phyloP scores from a whole-genome alignment of 2,797 vertebrate genomes.

The Urocyon cinereoargenteus region DNA sequence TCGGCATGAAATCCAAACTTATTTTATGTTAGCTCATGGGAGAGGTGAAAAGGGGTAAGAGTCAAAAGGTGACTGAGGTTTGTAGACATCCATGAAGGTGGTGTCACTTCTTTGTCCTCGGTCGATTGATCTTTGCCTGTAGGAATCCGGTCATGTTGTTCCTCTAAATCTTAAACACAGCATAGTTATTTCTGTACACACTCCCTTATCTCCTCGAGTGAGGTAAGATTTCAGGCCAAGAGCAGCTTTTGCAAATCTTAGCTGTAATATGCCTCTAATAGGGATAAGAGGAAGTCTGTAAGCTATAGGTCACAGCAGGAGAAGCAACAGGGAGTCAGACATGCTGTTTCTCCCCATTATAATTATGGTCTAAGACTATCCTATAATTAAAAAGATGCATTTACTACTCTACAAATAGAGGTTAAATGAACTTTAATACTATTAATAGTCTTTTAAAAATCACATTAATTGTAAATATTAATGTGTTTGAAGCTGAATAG shows the following conservation, averaged over 20 bases:
- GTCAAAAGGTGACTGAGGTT: background rate
- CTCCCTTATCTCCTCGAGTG: background rate
- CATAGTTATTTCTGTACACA: background rate
- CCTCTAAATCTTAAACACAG: background rate
- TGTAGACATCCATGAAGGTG: background rate
- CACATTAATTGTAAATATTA: background rate
- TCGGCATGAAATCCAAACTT: background rate
- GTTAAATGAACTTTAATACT: background rate
- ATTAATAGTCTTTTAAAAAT: background rate
- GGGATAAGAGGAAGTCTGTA: background rate
- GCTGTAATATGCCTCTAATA: background rate
- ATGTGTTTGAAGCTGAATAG: background rate
- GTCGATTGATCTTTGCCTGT: background rate
- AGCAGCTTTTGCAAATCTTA: background rate
- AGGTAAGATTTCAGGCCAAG: background rate
- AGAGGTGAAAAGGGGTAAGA: background rate
- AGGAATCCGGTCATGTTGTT: background rate
- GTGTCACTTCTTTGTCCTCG: background rate
- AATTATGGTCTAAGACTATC: background rate
- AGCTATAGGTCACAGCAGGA: background rate
- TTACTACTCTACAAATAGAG: background rate
- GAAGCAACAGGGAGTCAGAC: background rate
- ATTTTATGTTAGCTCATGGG: background rate
- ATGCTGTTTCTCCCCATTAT: background rate
- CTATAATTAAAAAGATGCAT: background rate